Base-by-base conservation (phyloP, 2,797 vertebrate genomes). In the Gymnoscopelus braueri region DNA sequence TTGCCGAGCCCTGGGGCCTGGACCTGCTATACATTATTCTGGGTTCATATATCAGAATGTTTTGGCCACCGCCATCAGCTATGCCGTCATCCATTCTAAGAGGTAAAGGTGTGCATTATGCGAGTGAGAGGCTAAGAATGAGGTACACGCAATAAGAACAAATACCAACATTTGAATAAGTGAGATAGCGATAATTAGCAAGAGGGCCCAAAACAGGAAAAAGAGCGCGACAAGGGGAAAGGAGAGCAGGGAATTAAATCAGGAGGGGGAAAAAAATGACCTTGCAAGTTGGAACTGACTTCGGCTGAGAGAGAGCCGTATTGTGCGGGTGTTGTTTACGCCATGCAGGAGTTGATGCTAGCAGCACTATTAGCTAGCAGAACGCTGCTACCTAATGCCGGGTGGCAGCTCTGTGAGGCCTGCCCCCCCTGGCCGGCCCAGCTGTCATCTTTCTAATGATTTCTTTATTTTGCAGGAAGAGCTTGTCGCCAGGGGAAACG, bases 391-490 rank as follows among this genome's bases (percentile, higher is more conserved):
- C 75, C 82, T 93, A 93, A 94, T 93, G 82, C 72, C 80, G 81
- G 85, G 90, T 92, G 92, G 92, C 92, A 93, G 92, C 71, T 89
- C 87, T 84, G 83, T 65, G 81, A 91, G 87, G 77, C 88, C 52
- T 23, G 47, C 65, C 69, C 86, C 78, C 79, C 65, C 67, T 59
- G 84, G 78, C 91, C 75, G 82, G 88, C 86, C 90, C 87, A 90
- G 91, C 92, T 94, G 92, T 94, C 94, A 93, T 93, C 91, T 92
- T 93, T 88, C 89, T 94, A 94, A 95, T 92, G 92, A 94, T 94
- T 95, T 94, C 93, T 94, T 94, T 94, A 95, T 95, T 95, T 94
- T 94, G 90, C 93, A 94, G 93, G 94, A 94, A 94, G 91, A 90
- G 86, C 90, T 91, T 92, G 91, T 94, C 92, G 88, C 93, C 89